These are phyloP conservation scores for Psephotus haematonotus DNA, from an alignment of 2,113 vertebrate species.

Conservation along the genomic window DNA sequence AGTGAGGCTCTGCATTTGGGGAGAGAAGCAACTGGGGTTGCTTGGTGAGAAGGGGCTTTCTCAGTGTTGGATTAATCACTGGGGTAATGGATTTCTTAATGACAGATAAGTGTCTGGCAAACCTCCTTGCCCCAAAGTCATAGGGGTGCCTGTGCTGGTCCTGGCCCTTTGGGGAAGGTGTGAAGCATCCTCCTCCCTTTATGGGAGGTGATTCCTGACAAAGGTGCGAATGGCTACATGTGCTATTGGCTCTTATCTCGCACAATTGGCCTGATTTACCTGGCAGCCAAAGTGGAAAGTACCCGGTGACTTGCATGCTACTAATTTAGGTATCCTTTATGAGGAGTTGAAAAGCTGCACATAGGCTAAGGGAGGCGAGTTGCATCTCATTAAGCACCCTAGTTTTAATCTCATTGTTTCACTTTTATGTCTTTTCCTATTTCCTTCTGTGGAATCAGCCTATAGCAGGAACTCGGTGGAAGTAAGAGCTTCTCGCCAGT, in stretches of 20 bases:
- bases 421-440: constrained; percentile 11
- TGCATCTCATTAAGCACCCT: neutral
- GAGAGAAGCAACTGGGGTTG: neutral
- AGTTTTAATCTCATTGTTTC: neutral
- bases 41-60: neutral
- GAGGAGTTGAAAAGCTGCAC: constrained; percentile 19
- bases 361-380: neutral
- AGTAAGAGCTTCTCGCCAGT: neutral
- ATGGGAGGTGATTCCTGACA: neutral
- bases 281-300: constrained; percentile 29
- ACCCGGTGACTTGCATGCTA: neutral
- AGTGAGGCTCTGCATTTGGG: neutral
- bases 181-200: neutral
- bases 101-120: neutral
- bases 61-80: rapidly evolving
- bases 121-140: neutral
- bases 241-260: neutral
- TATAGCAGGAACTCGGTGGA: neutral
- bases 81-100: neutral
- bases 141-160: neutral
- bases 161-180: neutral
- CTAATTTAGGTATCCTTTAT: neutral
- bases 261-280: neutral
- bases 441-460: neutral
- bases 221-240: neutral